Evolutionary conservation across 2,888 invertebrate species (phyloP), one percentile per base, ranked within the genome.

Genomic region (Erebia aethiops): DNA sequence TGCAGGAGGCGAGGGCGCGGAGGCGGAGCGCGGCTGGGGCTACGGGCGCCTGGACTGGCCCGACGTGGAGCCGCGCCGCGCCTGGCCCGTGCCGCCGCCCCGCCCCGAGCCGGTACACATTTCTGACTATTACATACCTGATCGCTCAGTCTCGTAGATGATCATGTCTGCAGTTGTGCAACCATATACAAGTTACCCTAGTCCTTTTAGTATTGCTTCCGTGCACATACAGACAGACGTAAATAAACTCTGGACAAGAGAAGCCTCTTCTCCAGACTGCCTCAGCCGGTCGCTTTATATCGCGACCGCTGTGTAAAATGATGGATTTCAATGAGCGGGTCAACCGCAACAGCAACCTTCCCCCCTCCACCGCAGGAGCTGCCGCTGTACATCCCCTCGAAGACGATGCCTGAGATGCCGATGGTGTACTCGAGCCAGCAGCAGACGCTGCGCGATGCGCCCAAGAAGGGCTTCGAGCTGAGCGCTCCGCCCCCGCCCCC

Each of bases 371-470:
- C 64, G 14, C 80, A 89, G 89, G 89, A 90, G 72, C 76, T 85
- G 76, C 80, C 87, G 16, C 77, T 84, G 72, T 90, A 89, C 79
- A 77, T 84, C 71, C 83, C 85, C 2, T 78, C 83, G 46, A 87
- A 87, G 78, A 87, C 90, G 73, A 90, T 90, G 91, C 90, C 91
- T 5, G 91, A 91, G 79, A 79, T 89, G 72, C 85, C 87, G 63
- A 80, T 84, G 74, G 79, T 82, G 74, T 89, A 88, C 80, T 80
- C 86, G 46, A 81, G 84, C 69, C 86, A 83, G 79, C 87, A 83
- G 77, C 86, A 84, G 76, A 84, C 88, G 64, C 82, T 90, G 52
- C 85, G 88, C 16, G 92, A 91, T 81, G 82, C 85, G 72, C 88
- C 89, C 75, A 92, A 91, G 82, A 92, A 92, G 78, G 89, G 88